These are phyloP conservation scores for Phengaris arion DNA, from an alignment of 2,888 invertebrate genomes.

Conservation along the genomic window DNA sequence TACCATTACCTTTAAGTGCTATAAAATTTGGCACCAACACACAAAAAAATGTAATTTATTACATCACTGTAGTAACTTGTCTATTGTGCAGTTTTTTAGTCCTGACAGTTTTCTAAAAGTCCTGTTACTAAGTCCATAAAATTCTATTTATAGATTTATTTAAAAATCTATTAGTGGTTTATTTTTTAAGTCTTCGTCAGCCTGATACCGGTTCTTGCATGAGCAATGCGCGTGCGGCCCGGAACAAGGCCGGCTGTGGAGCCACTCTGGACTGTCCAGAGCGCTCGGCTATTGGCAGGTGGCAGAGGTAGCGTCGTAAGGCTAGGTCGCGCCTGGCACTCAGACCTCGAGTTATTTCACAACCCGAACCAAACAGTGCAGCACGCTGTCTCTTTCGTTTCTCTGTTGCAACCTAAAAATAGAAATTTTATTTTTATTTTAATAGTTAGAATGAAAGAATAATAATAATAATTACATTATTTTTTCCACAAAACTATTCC, in stretches of 20 bases:
- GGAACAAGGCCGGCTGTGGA: constrained; percentile 73
- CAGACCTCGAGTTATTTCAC: constrained; percentile 86
- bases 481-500: too few species aligned
- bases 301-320: constrained; percentile 84
- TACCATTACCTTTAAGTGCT: neutral
- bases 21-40: neutral
- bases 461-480: too few species aligned
- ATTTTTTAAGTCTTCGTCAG: constrained; percentile 52
- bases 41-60: neutral
- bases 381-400: constrained; percentile 81
- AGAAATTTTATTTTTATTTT: neutral
- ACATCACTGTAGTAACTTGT: neutral
- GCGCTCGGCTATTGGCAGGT: constrained; percentile 82
- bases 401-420: constrained; percentile 78
- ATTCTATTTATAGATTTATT: neutral
- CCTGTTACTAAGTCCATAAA: neutral
- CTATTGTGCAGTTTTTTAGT: neutral
- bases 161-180: neutral
- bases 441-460: too few species aligned
- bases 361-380: constrained; percentile 85
- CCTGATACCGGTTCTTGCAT: constrained; percentile 69
- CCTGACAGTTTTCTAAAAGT: neutral
- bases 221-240: constrained; percentile 75
- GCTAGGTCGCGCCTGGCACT: constrained; percentile 89
- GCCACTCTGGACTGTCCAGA: constrained; percentile 70